phyloP scores from a whole-genome alignment of 2,888 invertebrate species.

The Teleogryllus oceanicus region DNA sequence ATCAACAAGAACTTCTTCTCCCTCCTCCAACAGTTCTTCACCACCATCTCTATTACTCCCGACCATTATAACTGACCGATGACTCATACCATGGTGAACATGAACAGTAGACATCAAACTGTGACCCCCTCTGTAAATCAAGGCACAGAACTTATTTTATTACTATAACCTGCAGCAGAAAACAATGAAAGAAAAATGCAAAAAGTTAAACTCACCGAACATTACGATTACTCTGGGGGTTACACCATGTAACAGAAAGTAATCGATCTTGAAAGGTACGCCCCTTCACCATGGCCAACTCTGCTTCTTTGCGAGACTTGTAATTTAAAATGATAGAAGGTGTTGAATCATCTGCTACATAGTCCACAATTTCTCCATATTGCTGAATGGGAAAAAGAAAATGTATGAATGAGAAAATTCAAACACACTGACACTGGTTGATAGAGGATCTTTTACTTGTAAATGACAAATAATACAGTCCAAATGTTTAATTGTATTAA shows the following conservation, averaged over 20 bases:
- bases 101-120: slow-evolving; percentile 35
- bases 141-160: not conserved
- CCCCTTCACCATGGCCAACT: slow-evolving; percentile 71
- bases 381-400: slow-evolving; percentile 54
- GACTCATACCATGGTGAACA: slow-evolving; percentile 36
- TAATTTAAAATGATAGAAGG: slow-evolving; percentile 75
- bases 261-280: slow-evolving; percentile 66
- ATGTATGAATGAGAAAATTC: not conserved
- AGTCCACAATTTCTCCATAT: slow-evolving; percentile 84
- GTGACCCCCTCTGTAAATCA: slow-evolving; percentile 27
- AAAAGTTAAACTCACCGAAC: slow-evolving; percentile 21
- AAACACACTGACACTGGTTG: not conserved
- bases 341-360: slow-evolving; percentile 68
- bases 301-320: slow-evolving; percentile 73
- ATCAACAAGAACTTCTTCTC: slow-evolving; percentile 45
- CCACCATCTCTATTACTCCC: slow-evolving; percentile 50
- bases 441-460: not conserved
- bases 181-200: not conserved
- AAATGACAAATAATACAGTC: not conserved
- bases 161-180: not conserved
- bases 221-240: slow-evolving; percentile 11
- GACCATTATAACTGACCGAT: slow-evolving; percentile 44
- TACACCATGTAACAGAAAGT: slow-evolving; percentile 51
- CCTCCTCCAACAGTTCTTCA: slow-evolving; percentile 47
- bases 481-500: no score